Evolutionary conservation across 2,797 vertebrate species (phyloP).

Genomic region (Merluccius polli): DNA sequence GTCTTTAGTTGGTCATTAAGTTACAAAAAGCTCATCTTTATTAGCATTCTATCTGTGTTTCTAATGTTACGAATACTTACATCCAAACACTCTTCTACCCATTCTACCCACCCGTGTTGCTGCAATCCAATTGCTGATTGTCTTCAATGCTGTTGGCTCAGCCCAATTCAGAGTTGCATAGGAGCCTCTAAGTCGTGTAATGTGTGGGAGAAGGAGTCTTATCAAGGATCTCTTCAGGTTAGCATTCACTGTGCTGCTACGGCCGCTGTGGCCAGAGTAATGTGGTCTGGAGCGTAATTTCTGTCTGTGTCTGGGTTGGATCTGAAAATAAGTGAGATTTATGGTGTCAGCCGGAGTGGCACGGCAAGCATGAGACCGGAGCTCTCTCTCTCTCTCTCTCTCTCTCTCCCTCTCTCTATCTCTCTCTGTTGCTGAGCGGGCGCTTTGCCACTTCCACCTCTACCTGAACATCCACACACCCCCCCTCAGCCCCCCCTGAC

Average conservation of each 20-base stretch:
- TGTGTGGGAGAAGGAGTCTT: slow-evolving; percentile 56
- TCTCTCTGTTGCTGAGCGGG: neutral
- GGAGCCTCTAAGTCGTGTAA: slow-evolving; percentile 58
- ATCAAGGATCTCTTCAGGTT: slow-evolving; percentile 65
- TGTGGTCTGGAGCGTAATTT: slow-evolving; percentile 70
- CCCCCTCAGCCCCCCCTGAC: no score
- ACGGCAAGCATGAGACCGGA: slow-evolving; percentile 62
- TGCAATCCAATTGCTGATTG: neutral
- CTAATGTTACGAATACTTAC: neutral
- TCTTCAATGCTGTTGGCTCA: slow-evolving; percentile 12
- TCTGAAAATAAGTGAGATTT: slow-evolving; percentile 81
- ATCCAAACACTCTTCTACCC: neutral
- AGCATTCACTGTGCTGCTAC: slow-evolving; percentile 65
- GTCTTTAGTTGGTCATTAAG: neutral
- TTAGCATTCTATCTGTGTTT: neutral
- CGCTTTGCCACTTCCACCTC: no score
- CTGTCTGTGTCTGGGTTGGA: slow-evolving; percentile 64
- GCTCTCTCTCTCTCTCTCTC: slow-evolving; percentile 35
- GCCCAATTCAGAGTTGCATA: slow-evolving; percentile 40
- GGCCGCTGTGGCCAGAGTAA: slow-evolving; percentile 50
- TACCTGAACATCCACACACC: no score
- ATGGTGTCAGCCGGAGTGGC: slow-evolving; percentile 75
- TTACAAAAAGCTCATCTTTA: neutral
- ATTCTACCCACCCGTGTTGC: neutral
- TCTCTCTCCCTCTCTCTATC: neutral